phyloP scores from a whole-genome alignment of 2,113 vertebrate species.

The Haplochromis burtoni region DNA sequence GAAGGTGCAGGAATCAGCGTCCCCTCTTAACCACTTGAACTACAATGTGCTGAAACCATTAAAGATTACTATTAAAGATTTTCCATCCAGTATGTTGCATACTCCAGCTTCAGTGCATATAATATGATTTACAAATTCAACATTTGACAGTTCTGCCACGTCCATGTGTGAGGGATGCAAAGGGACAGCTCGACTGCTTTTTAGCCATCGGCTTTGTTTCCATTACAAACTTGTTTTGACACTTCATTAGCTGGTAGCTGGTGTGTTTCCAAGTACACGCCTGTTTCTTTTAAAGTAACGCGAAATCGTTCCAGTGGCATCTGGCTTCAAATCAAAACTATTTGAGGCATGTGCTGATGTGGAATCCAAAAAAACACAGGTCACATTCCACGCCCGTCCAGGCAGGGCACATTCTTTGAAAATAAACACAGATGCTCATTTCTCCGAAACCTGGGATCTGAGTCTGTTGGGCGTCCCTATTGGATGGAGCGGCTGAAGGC shows the following conservation, averaged over 20 bases:
- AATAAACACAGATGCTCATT: not conserved
- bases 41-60: not conserved
- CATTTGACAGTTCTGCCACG: not conserved
- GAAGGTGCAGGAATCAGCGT: not conserved
- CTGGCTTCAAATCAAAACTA: not conserved
- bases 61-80: not conserved
- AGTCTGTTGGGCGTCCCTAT: not conserved
- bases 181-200: not conserved
- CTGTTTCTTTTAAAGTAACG: not conserved
- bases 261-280: not conserved
- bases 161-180: not conserved
- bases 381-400: not conserved
- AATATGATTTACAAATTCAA: not conserved
- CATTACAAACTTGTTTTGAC: constrained; percentile 13
- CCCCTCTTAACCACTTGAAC: not conserved
- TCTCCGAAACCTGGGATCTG: not conserved
- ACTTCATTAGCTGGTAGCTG: not conserved
- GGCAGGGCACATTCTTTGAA: not conserved
- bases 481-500: not conserved
- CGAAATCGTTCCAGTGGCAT: not conserved
- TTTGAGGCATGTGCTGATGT: not conserved
- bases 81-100: not conserved
- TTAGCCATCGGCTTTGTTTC: not conserved
- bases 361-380: not conserved
- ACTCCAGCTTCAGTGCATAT: not conserved